Evolutionary conservation across 92 coral and sea anemone genomes (phyloP), one percentile per base, ranked within the genome.

Genomic region (Parazoanthus swiftii): DNA sequence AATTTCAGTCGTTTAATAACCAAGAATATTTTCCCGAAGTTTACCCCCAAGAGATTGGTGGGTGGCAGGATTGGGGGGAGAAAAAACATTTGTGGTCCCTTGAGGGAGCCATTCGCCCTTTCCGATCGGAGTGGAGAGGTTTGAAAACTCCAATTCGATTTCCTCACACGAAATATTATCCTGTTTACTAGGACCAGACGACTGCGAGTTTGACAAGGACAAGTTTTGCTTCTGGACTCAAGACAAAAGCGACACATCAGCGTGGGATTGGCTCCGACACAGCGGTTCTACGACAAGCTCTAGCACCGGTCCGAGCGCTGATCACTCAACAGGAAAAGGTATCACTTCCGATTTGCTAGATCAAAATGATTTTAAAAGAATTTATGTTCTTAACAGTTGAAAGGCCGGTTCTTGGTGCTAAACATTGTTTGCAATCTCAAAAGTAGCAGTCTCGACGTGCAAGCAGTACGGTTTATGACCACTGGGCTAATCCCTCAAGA

Each of bases 161-260:
- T 13, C 10, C 21, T 63, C 70, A 23, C 70, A 63, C 70, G 21
- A 63, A 20, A 63, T 63, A 9, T 63, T 63, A 63, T 63, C 70
- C 2, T 63, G 70, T 3, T 63, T 26, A 63, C 26, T 20, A 95
- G 98, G 97, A 23, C 92, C 96, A 9, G 90, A 89, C 56, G 98
- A 95, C 73, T 95, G 98, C 42, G 97, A 95, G 44, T 95, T 95
- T 88, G 97, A 95, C 42, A 75, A 51, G 23, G 94, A 82, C 42
- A 86, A 85, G 1, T 83, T 76, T 38, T 88, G 90, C 63, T 88
- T 68, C 70, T 88, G 90, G 90, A 67, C 85, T 50, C 90, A 79
- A 71, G 90, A 79, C 79, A 59, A 79, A 23, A 58, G 39, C 6
- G 90, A 79, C 46, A 88, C 90, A 7, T 63, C 85, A 37, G 56